Base-by-base conservation (phyloP, 1,140 invertebrate species). In the Brachionus angularis region DNA sequence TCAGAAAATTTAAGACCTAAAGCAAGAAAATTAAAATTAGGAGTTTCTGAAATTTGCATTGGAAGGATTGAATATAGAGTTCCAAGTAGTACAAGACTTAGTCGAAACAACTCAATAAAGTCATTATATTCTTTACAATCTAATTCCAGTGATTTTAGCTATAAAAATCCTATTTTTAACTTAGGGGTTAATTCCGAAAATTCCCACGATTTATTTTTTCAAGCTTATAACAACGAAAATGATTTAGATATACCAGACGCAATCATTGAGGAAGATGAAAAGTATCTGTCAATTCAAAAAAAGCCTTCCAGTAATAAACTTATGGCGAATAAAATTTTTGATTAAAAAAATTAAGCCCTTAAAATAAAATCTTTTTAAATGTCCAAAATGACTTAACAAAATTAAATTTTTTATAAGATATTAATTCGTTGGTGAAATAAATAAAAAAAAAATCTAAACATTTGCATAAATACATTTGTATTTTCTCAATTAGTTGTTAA, bases 231-330 rank as follows among this genome's bases (percentile, higher is more conserved):
- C 14, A 58, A 21, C 21, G 53, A 58, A 23, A 34, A 58, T 39
- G 53, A 58, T 23, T 39, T 58, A 16, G 34, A 58, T 33, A 58
- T 58, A 39, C 53, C 53, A 12, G 53, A 58, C 39, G 53, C 25
- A 10, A 58, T 58, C 39, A 36, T 58, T 31, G 53, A 58, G 25
- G 53, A 58, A 58, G 53, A 58, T 58, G 53, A 58, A 39, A 16
- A 34, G 1, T 34, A 58, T 36, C 23, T 58, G 21, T 39, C 53
- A 5, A 39, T 58, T 39, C 53, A 58, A 5, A 58, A 42, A 23
- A 58, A 58, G 25, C 33, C 18, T 8, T 21, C 33, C 14, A 23
- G 27, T 23, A 23, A 36, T 14, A 12, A 58, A 21, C 8, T 36
- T 14, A 29, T 33, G n/a, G n/a, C n/a, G n/a, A n/a, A n/a, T n/a